These are phyloP conservation scores for Lacerta bilineata DNA, from an alignment of 2,797 vertebrate genomes.

Conservation along the genomic window DNA sequence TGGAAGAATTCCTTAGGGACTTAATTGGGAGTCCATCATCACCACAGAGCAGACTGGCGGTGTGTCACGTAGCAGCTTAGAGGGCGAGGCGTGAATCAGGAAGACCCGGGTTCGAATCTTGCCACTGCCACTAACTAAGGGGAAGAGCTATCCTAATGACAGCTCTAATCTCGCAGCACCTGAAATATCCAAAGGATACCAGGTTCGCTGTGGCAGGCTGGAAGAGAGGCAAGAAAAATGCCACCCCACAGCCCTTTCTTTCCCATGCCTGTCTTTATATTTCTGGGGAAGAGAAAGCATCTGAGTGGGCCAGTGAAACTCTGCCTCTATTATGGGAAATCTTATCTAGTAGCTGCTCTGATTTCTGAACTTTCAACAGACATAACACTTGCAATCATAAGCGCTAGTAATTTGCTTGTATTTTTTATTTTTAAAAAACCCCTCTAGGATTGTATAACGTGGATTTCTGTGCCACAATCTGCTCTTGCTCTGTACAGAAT, in stretches of 20 bases:
- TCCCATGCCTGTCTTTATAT: background rate
- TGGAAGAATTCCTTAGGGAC: constrained; percentile 13
- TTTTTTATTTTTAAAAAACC: background rate
- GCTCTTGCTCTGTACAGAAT: background rate
- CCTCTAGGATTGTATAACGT: background rate
- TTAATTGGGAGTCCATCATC: background rate
- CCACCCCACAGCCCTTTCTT: too few relatives aligned
- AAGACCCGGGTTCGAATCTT: background rate
- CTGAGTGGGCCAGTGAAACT: background rate
- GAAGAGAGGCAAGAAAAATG: too few relatives aligned
- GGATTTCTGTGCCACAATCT: background rate
- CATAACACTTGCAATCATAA: background rate
- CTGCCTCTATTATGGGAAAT: background rate
- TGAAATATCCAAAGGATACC: too few relatives aligned
- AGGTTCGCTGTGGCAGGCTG: too few relatives aligned
- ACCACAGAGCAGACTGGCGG: too few relatives aligned
- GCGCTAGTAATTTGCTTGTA: background rate
- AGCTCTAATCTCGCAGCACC: too few relatives aligned
- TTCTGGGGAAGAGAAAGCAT: background rate
- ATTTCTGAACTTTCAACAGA: background rate
- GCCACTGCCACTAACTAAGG: background rate
- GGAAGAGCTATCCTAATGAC: too few relatives aligned
- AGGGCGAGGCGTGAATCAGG: background rate
- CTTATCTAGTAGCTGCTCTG: background rate
- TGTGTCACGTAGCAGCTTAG: background rate